These are phyloP conservation scores for Lasaia peninsularis DNA, from an alignment of 1,140 invertebrate species.

Conservation along the genomic window DNA sequence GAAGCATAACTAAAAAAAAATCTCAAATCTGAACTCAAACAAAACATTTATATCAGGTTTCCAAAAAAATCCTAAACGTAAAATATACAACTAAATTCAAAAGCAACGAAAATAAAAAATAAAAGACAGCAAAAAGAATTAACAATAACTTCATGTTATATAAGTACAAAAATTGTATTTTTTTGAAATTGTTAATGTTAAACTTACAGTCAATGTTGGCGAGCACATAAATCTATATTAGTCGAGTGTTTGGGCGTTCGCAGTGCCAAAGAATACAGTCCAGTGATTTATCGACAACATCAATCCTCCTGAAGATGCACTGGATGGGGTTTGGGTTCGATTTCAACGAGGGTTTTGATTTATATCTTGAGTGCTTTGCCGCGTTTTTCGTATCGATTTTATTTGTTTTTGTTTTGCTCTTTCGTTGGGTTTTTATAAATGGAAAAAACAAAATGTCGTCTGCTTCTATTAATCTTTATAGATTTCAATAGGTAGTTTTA, in stretches of 20 bases:
- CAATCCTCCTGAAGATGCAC: slow-evolving; percentile 49
- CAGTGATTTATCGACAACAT: slow-evolving; percentile 50
- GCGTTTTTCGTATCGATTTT: slow-evolving; percentile 28
- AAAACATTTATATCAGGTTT: too few species aligned
- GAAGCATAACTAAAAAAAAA: too few species aligned
- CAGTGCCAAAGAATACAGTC: slow-evolving; percentile 36
- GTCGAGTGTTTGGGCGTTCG: slow-evolving; percentile 54
- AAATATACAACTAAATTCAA: too few species aligned
- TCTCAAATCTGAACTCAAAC: too few species aligned
- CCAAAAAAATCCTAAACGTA: too few species aligned
- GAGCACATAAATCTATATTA: slow-evolving; percentile 52
- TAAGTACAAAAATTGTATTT: slow-evolving; percentile 18
- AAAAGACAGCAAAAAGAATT: too few species aligned
- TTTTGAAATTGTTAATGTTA: slow-evolving; percentile 13
- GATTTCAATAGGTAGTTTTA: too few species aligned
- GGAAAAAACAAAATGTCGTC: too few species aligned
- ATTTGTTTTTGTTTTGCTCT: slow-evolving; percentile 15
- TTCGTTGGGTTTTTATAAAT: neutral
- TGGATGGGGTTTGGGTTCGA: slow-evolving; percentile 39
- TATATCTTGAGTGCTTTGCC: slow-evolving; percentile 29
- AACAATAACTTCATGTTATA: too few species aligned
- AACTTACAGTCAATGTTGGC: slow-evolving; percentile 17
- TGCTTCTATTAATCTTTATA: too few species aligned
- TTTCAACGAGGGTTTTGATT: slow-evolving; percentile 36
- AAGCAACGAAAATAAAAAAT: too few species aligned